phyloP scores from a whole-genome alignment of 2,888 invertebrate species.

The Chalcosyrphus nemorum region DNA sequence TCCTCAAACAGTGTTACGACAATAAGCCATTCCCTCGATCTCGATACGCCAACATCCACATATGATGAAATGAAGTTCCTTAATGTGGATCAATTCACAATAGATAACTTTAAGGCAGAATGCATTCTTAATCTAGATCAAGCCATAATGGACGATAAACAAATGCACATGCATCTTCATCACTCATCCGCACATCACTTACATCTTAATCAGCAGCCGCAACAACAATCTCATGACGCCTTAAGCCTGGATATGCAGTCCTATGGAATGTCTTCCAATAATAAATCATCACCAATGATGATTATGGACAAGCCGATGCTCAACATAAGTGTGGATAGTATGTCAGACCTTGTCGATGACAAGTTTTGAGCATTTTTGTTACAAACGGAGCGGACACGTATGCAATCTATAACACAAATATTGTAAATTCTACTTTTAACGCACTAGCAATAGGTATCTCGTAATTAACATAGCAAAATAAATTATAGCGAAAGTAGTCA shows the following conservation, averaged over 20 bases:
- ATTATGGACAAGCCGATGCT: slow-evolving; percentile 80
- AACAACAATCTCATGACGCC: slow-evolving; percentile 65
- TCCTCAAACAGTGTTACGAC: slow-evolving; percentile 63
- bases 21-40: slow-evolving; percentile 76
- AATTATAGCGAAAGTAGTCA: slow-evolving; percentile 45
- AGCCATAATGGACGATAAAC: slow-evolving; percentile 78
- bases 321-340: slow-evolving; percentile 79
- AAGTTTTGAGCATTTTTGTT: slow-evolving; percentile 73
- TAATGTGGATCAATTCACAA: slow-evolving; percentile 82
- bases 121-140: slow-evolving; percentile 82
- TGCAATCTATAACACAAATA: slow-evolving; percentile 71
- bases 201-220: slow-evolving; percentile 46
- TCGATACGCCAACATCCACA: slow-evolving; percentile 79
- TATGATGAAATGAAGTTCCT: slow-evolving; percentile 82
- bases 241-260: slow-evolving; percentile 74
- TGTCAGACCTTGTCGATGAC: slow-evolving; percentile 80
- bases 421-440: slow-evolving; percentile 65
- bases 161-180: slow-evolving; percentile 68
- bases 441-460: slow-evolving; percentile 59
- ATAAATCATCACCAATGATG: slow-evolving; percentile 79
- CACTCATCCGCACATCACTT: slow-evolving; percentile 47
- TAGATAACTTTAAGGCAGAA: slow-evolving; percentile 82
- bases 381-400: slow-evolving; percentile 39
- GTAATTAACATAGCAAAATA: slow-evolving; percentile 59
- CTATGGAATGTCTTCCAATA: slow-evolving; percentile 75